phyloP scores from a whole-genome alignment of 2,797 vertebrate genomes.

The Coccyzus lansbergi region DNA sequence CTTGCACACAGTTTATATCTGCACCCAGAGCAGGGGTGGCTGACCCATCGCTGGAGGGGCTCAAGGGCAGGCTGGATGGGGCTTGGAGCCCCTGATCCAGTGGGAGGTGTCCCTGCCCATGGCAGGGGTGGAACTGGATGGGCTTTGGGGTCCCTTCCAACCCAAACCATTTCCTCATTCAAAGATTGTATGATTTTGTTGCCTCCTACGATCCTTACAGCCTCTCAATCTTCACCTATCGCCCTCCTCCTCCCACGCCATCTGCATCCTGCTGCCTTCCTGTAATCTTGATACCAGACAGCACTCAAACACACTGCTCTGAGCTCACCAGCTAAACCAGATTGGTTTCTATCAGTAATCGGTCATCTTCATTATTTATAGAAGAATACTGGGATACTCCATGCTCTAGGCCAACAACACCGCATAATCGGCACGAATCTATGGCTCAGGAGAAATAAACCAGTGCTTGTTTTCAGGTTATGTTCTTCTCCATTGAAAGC shows the following conservation, averaged over 20 bases:
- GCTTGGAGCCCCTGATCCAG: too few species aligned
- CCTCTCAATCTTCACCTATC: not conserved
- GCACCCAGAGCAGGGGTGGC: too few species aligned
- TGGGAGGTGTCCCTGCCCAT: too few species aligned
- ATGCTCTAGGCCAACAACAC: not conserved
- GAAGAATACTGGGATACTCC: not conserved
- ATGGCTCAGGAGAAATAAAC: not conserved
- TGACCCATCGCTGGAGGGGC: too few species aligned
- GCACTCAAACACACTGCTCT: not conserved
- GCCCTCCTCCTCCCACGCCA: not conserved
- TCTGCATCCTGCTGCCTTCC: not conserved
- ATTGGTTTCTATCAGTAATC: not conserved
- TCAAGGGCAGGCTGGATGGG: too few species aligned
- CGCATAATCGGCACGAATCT: not conserved
- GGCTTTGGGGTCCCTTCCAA: too few species aligned
- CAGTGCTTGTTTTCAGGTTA: not conserved
- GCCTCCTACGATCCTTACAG: not conserved
- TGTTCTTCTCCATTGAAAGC: rapidly evolving
- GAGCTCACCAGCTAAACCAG: not conserved
- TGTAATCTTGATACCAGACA: not conserved
- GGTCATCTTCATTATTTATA: not conserved
- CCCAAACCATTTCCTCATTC: too few species aligned
- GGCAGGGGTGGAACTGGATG: too few species aligned
- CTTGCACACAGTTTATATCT: too few species aligned
- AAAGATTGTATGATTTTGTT: not conserved